phyloP scores from a whole-genome alignment of 2,888 invertebrate species.

The Listrodromus nycthemerus region DNA sequence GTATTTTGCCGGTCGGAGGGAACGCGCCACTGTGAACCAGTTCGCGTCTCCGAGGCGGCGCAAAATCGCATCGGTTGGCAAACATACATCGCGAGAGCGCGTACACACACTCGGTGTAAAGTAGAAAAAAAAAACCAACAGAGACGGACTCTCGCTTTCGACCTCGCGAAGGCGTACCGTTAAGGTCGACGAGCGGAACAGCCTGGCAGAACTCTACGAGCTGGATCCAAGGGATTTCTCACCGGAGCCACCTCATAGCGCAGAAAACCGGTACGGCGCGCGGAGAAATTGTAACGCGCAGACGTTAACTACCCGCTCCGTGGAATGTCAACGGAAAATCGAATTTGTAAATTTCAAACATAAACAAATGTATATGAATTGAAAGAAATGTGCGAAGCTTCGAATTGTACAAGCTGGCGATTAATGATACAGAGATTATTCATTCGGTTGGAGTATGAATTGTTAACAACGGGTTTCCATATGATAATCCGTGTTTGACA shows the following conservation, averaged over 20 bases:
- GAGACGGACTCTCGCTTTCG: conserved; percentile 42
- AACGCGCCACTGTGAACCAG: conserved; percentile 49
- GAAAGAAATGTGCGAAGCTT: not conserved
- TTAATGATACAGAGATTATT: not conserved
- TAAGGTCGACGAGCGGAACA: conserved; percentile 51
- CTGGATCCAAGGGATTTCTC: conserved; percentile 4
- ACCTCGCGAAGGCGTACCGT: conserved; percentile 59
- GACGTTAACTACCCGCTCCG: not conserved
- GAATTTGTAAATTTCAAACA: conserved; percentile 2
- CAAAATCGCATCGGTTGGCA: conserved; percentile 28
- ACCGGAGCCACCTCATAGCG: not conserved
- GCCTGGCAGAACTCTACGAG: conserved; percentile 9
- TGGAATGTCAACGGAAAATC: conserved; percentile 10
- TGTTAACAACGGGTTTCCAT: too few species aligned
- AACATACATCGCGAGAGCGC: conserved; percentile 42
- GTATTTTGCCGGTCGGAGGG: conserved; percentile 35
- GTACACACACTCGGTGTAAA: conserved; percentile 6
- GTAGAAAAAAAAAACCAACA: conserved; percentile 3
- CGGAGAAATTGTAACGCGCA: conserved; percentile 35
- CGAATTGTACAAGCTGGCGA: not conserved
- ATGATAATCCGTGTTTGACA: too few species aligned
- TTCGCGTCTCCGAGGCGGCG: conserved; percentile 44
- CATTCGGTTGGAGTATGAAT: too few species aligned
- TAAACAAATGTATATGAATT: not conserved
- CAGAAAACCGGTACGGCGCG: conserved; percentile 28